phyloP scores from a whole-genome alignment of 2,888 invertebrate genomes.

The Heteromyza rotundicornis region DNA sequence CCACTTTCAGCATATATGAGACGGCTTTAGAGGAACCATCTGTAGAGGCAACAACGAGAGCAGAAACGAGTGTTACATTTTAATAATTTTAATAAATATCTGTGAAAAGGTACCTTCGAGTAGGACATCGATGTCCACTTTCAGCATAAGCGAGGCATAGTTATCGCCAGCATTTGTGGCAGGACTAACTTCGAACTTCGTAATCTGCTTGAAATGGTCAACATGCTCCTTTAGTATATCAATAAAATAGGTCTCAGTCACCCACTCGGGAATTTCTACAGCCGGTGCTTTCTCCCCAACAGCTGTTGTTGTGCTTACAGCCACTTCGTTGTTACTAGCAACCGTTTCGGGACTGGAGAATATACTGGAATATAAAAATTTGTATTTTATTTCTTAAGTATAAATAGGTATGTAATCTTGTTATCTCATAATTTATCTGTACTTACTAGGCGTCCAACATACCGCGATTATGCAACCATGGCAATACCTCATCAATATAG shows the following conservation, averaged over 20 bases:
- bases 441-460: conserved; percentile 42
- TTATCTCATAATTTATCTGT: not conserved
- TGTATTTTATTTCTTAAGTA: no score
- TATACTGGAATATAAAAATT: no score
- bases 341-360: not conserved
- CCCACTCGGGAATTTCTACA: conserved; percentile 36
- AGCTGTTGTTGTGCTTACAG: not conserved
- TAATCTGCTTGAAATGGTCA: conserved; percentile 33
- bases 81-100: not conserved
- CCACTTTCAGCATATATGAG: conserved; percentile 39
- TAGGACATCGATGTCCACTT: conserved; percentile 38
- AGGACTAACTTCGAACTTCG: conserved; percentile 32
- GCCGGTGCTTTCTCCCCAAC: not conserved
- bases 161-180: conserved; percentile 44
- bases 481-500: conserved; percentile 45
- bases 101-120: conserved; percentile 34
- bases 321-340: not conserved
- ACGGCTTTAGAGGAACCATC: conserved; percentile 25
- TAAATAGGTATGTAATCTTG: no score
- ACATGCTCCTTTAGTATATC: conserved; percentile 33
- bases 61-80: not conserved
- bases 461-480: conserved; percentile 55
- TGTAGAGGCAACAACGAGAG: conserved; percentile 7
- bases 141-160: conserved; percentile 38
- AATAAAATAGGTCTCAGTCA: conserved; percentile 35